phyloP scores from a whole-genome alignment of 2,888 invertebrate genomes.

The Palloptera scutellata region DNA sequence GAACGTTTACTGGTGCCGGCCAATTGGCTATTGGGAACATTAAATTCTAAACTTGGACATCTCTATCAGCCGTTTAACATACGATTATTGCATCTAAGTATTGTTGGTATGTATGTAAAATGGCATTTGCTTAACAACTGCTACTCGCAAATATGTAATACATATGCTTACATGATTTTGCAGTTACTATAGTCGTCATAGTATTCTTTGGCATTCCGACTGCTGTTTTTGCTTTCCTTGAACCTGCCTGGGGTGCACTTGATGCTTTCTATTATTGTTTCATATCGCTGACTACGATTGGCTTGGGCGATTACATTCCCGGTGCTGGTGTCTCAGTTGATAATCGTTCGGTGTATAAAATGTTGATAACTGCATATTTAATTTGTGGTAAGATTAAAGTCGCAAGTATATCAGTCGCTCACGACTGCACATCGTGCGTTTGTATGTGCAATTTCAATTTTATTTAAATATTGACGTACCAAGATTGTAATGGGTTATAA shows the following conservation, averaged over 20 bases:
- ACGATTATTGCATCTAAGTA: conserved; percentile 76
- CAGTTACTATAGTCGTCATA: conserved; percentile 67
- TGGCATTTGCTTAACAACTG: not conserved
- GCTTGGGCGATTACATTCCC: conserved; percentile 89
- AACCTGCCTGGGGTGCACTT: conserved; percentile 83
- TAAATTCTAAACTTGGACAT: conserved; percentile 74
- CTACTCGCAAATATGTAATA: not conserved
- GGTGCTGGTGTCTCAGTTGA: conserved; percentile 76
- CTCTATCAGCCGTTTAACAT: conserved; percentile 79
- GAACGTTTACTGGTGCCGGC: conserved; percentile 81
- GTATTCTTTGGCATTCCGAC: conserved; percentile 81
- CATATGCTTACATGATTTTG: conserved; percentile 41
- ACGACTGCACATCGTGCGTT: too few relatives aligned
- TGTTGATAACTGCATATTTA: conserved; percentile 77
- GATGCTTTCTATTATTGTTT: conserved; percentile 93
- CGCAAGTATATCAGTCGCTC: too few relatives aligned
- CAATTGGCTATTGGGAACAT: conserved; percentile 72
- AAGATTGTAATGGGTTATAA: too few relatives aligned
- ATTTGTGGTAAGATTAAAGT: conserved; percentile 46
- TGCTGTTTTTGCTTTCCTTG: conserved; percentile 75
- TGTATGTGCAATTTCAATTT: too few relatives aligned
- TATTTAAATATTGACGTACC: too few relatives aligned
- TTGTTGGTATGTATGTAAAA: conserved; percentile 68
- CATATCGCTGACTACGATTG: conserved; percentile 88
- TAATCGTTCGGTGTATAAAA: conserved; percentile 84